Percentiles rank a stretch among this genome's conserved stretches.
Conservation (phyloP, 2,888 invertebrate species). For the Polietes domitor region DNA sequence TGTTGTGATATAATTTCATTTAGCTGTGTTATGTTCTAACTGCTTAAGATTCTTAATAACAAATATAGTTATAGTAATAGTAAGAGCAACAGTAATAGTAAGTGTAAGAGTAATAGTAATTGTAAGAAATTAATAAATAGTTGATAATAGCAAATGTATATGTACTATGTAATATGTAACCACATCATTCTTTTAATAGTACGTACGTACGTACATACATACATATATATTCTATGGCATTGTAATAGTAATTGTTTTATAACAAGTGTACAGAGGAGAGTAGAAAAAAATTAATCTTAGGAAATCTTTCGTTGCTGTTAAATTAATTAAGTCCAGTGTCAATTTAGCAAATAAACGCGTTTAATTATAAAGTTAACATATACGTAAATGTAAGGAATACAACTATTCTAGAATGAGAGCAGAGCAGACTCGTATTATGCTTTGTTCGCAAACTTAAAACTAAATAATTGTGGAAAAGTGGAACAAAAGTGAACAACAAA, state of each 20-base stretch:
- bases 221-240: too few relatives aligned
- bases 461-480: not conserved
- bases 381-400: not conserved
- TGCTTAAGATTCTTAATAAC: slow-evolving; percentile 10
- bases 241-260: not conserved
- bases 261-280: not conserved
- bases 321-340: slow-evolving; percentile 21
- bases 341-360: slow-evolving; percentile 19
- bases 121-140: slow-evolving; percentile 7
- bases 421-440: not conserved
- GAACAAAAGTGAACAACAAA: not conserved
- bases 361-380: slow-evolving; percentile 6
- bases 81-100: slow-evolving; percentile 2
- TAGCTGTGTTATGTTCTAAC: not conserved
- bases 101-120: slow-evolving; percentile 17
- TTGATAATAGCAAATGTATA: not conserved
- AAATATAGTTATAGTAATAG: not conserved
- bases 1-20: slow-evolving; percentile 15
- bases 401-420: not conserved
- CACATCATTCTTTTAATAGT: too few relatives aligned
- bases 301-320: slow-evolving; percentile 2
- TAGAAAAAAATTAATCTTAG: not conserved
- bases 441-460: not conserved
- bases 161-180: not conserved
- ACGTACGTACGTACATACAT: too few relatives aligned